Conservation (phyloP, 2,113 vertebrate species). For the Tragelaphus scriptus region DNA sequence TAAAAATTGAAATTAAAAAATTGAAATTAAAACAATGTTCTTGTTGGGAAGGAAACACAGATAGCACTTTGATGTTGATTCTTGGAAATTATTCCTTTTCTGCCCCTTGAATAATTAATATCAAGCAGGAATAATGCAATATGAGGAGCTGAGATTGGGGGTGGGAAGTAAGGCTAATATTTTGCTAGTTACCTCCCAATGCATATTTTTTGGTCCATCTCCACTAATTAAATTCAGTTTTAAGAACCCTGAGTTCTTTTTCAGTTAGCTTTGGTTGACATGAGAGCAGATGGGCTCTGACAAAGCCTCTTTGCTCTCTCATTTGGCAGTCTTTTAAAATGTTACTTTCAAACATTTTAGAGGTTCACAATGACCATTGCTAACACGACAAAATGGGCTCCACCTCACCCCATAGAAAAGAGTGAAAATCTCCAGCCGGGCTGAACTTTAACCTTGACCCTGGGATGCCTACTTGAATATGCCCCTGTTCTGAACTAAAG, state of each 20-base stretch:
- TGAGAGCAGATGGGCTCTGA: slow-evolving; percentile 45
- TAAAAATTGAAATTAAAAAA: slow-evolving; percentile 16
- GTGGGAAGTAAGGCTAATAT: background rate
- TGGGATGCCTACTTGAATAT: background rate
- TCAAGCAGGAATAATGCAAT: background rate
- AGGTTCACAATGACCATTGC: background rate
- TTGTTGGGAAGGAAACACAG: slow-evolving; percentile 18
- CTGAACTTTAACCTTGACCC: background rate
- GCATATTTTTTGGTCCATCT: slow-evolving; percentile 21
- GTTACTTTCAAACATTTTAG: slow-evolving; percentile 11
- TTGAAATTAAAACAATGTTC: slow-evolving; percentile 2
- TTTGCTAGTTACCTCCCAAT: slow-evolving; percentile 26
- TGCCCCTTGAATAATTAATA: slow-evolving; percentile 17
- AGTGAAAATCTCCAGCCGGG: background rate
- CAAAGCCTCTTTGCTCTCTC: slow-evolving; percentile 12
- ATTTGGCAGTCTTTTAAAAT: background rate
- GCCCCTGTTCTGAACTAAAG: slow-evolving; percentile 4
- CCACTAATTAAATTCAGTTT: slow-evolving; percentile 51
- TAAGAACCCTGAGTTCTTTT: slow-evolving; percentile 44
- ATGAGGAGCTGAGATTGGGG: background rate
- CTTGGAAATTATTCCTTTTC: slow-evolving; percentile 18
- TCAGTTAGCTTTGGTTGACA: slow-evolving; percentile 30
- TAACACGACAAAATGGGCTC: background rate
- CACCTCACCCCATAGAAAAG: background rate
- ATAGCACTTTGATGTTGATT: background rate